Evolutionary conservation across 2,797 vertebrate species (phyloP), one percentile per base, ranked within the genome.

Genomic region (Neosalanx taihuensis): DNA sequence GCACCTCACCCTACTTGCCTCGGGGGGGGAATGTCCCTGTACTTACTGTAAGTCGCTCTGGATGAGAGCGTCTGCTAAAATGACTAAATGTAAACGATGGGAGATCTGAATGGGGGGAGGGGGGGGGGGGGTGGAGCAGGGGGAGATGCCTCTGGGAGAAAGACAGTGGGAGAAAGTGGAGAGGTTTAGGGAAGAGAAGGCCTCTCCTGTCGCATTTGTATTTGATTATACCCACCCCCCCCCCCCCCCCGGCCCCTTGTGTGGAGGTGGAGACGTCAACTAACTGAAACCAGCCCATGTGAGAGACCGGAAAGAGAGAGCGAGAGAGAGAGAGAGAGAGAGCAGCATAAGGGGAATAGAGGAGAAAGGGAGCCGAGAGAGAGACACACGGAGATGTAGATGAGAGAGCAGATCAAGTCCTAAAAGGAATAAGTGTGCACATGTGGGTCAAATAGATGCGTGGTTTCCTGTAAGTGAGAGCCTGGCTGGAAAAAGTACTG

Each of bases 191-290:
- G 59, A 61, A 29, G 59, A 62, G 60, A 10, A 31, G 68, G 73
- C 73, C 79, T 63, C 57, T 65, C 73, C 61, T 80, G 79, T 75
- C 84, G 87, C 81, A 82, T 85, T 83, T 67, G 75, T 76, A 83
- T 87, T 82, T 69, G 69, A 75, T 85, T 85, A 83, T 86, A 46
- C 68, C 65, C 71, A 81, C 76, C 80, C 37, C 37, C 10, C 37
- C 37, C 2, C 9, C 37, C 6, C 35, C 35, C 6, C 33, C 70
- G 72, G 75, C 65, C 1, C 72, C 73, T 72, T 79, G 65, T 67
- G 65, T 61, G 76, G 64, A 71, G 72, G 53, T 72, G 49, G 41
- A 64, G 31, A 64, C 75, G 75, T 35, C 56, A 56, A 61, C 18
- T 33, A 62, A 62, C 60, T 62, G 1, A 15, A 62, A 62, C 23